phyloP scores from a whole-genome alignment of 2,113 vertebrate species.

The Podiceps cristatus region DNA sequence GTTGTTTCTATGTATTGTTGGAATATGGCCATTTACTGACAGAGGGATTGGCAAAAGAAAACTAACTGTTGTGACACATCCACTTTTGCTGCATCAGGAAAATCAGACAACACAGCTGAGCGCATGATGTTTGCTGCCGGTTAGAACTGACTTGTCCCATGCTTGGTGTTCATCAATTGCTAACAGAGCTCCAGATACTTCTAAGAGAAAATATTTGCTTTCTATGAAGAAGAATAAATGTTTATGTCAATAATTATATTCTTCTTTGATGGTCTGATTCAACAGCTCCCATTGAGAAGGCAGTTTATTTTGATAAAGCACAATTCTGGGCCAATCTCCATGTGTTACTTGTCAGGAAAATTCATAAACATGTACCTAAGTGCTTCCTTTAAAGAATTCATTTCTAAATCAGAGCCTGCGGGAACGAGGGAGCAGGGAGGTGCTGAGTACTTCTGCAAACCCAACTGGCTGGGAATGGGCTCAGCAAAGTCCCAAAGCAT shows the following conservation, averaged over 20 bases:
- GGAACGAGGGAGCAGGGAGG: not conserved
- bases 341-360: not conserved
- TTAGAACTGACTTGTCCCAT: not conserved
- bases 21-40: not conserved
- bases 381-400: not conserved
- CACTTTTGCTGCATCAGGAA: conserved; percentile 3
- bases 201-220: not conserved
- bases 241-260: not conserved
- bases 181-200: not conserved
- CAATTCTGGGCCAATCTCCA: not conserved
- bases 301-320: not conserved
- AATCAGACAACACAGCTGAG: not conserved
- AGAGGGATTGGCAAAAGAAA: not conserved
- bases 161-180: not conserved
- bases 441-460: not conserved
- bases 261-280: not conserved
- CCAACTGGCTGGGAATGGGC: not conserved
- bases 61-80: not conserved
- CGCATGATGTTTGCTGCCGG: not conserved
- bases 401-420: not conserved
- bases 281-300: not conserved
- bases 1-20: not conserved
- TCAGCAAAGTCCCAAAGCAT: not conserved
- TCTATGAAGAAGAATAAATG: not conserved
- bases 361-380: not conserved